A percentile compares a stretch with the other conserved stretches of the same genome.
phyloP scores from a whole-genome alignment of 2,113 vertebrate genomes.

The Ochotona princeps region DNA sequence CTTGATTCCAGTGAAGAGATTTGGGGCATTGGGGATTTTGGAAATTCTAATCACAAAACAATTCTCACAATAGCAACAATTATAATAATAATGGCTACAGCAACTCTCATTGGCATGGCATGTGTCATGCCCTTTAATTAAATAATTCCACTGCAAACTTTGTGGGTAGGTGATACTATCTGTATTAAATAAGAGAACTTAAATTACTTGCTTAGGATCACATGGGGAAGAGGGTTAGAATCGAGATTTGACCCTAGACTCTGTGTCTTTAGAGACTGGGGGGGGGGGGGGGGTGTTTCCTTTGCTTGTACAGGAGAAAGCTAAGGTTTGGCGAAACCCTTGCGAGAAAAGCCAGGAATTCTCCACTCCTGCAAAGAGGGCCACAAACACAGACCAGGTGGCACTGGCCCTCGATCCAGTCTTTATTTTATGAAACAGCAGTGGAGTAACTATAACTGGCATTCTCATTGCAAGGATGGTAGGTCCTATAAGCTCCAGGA shows the following conservation, averaged over 20 bases:
- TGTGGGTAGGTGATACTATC: not conserved
- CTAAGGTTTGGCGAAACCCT: not conserved
- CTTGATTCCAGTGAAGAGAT: slow-evolving; percentile 31
- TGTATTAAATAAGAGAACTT: not conserved
- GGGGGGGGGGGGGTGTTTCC: not conserved
- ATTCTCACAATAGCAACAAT: not conserved
- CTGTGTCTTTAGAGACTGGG: not conserved
- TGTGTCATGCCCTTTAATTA: not conserved
- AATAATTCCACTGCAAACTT: not conserved
- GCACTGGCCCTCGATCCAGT: not conserved
- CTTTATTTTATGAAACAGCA: not conserved
- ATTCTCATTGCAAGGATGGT: not conserved
- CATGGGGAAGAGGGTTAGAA: not conserved
- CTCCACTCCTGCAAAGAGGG: not conserved
- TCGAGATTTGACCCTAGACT: not conserved
- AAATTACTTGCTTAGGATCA: not conserved
- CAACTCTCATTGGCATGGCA: not conserved
- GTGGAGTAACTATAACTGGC: not conserved
- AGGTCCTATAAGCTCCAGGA: not conserved
- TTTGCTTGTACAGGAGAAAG: not conserved
- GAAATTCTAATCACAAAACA: slow-evolving; percentile 44
- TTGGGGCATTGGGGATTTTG: slow-evolving; percentile 27
- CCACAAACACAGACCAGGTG: not conserved
- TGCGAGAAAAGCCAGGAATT: not conserved
- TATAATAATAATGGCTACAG: not conserved